Conservation (phyloP, 64 coral and sea anemone genomes). For the Dendronephthya gigantea region DNA sequence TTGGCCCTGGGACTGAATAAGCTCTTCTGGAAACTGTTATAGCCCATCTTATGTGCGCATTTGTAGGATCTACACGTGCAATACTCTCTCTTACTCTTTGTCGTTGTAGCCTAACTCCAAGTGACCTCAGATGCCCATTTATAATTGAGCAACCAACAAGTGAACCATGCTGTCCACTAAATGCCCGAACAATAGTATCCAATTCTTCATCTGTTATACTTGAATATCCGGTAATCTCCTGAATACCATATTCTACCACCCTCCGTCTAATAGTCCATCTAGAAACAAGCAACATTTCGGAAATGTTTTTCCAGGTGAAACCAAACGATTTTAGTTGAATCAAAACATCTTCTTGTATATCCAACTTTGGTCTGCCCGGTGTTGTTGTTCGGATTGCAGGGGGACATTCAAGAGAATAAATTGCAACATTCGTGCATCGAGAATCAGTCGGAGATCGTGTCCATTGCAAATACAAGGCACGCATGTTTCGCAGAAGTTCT, state of each 20-base stretch:
- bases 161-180: slow-evolving; percentile 33
- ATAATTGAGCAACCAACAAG: slow-evolving; percentile 49
- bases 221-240: slow-evolving; percentile 33
- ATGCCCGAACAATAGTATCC: slow-evolving; percentile 25
- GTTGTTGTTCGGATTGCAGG: not conserved
- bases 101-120: slow-evolving; percentile 35
- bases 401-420: slow-evolving; percentile 28
- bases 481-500: not conserved
- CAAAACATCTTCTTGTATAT: slow-evolving; percentile 28
- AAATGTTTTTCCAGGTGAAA: slow-evolving; percentile 47
- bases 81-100: slow-evolving; percentile 35
- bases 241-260: slow-evolving; percentile 35
- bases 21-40: slow-evolving; percentile 32
- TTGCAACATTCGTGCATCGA: slow-evolving; percentile 21
- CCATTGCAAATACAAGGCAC: not conserved
- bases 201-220: slow-evolving; percentile 33
- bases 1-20: too few relatives aligned
- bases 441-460: not conserved
- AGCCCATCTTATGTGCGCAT: slow-evolving; percentile 47
- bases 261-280: slow-evolving; percentile 44
- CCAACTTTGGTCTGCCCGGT: slow-evolving; percentile 13
- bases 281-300: slow-evolving; percentile 45
- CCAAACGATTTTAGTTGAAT: slow-evolving; percentile 29
- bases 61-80: slow-evolving; percentile 48
- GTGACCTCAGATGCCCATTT: slow-evolving; percentile 14